Evolutionary conservation across 64 coral and sea anemone genomes (phyloP).

Genomic region (Astreopora myriophthalma): DNA sequence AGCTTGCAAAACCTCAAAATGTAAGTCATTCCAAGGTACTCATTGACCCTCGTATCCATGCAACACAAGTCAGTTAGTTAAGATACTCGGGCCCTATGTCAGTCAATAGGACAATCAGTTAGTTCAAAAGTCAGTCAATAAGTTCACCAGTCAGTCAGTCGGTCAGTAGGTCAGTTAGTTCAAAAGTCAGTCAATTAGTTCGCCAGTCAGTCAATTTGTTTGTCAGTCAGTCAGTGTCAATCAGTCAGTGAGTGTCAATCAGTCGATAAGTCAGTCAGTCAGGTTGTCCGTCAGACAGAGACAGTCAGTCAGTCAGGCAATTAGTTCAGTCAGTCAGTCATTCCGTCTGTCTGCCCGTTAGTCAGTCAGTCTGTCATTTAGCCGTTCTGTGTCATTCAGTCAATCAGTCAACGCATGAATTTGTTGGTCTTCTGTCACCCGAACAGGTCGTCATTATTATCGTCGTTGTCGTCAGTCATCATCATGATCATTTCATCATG

Average conservation of each 20-base stretch:
- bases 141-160: neutral
- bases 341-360: neutral
- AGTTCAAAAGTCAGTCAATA: neutral
- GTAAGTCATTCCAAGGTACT: constrained; percentile 36
- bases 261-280: neutral
- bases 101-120: too few relatives aligned
- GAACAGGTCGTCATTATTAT: too few relatives aligned
- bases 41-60: too few relatives aligned
- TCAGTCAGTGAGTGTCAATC: too few relatives aligned
- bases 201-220: neutral
- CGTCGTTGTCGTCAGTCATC: too few relatives aligned
- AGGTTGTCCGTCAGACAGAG: neutral
- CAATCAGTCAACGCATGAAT: neutral
- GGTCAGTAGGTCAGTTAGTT: too few relatives aligned
- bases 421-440: too few relatives aligned
- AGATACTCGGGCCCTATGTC: neutral
- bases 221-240: too few relatives aligned
- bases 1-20: constrained; percentile 87
- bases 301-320: neutral
- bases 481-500: neutral
- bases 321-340: neutral
- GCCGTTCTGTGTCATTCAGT: neutral
- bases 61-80: neutral
- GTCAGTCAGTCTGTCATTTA: too few relatives aligned
- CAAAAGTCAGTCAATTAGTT: too few relatives aligned